Conservation (phyloP, 1,140 invertebrate genomes). For the Elymnias hypermnestra region DNA sequence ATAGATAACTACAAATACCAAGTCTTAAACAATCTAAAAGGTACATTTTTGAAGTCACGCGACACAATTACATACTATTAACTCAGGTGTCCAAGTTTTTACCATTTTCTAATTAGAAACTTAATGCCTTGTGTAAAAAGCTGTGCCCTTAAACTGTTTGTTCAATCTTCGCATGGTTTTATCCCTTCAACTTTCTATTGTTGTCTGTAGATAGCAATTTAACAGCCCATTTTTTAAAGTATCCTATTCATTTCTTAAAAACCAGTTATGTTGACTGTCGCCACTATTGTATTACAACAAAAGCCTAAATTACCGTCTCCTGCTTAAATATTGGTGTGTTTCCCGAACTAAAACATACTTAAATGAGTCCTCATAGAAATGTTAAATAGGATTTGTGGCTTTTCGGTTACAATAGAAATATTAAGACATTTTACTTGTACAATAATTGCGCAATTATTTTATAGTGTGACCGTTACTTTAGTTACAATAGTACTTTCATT, state of each 20-base stretch:
- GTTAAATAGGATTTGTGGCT: too few relatives aligned
- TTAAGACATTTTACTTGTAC: too few relatives aligned
- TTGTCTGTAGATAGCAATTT: conserved; percentile 35
- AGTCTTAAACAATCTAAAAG: too few relatives aligned
- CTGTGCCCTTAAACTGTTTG: conserved; percentile 30
- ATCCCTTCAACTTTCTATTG: conserved; percentile 32
- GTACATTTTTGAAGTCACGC: too few relatives aligned
- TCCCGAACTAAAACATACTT: background rate
- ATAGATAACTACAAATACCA: too few relatives aligned
- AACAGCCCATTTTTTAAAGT: conserved; percentile 28
- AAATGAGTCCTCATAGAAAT: conserved; percentile 13
- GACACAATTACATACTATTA: too few relatives aligned
- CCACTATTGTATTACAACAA: conserved; percentile 25
- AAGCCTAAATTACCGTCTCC: conserved; percentile 23
- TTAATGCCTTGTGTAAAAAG: conserved; percentile 43
- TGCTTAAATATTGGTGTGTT: conserved; percentile 18
- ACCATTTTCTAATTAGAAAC: too few relatives aligned
- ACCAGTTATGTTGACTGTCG: conserved; percentile 23
- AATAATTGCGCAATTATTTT: too few relatives aligned
- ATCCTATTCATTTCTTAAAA: conserved; percentile 27
- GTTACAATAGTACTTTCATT: too few relatives aligned
- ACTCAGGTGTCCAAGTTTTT: too few relatives aligned
- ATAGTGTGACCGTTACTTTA: too few relatives aligned
- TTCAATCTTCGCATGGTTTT: conserved; percentile 31
- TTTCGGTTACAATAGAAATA: too few relatives aligned